phyloP scores from a whole-genome alignment of 2,113 vertebrate genomes.

The Psammodynastes pulverulentus region DNA sequence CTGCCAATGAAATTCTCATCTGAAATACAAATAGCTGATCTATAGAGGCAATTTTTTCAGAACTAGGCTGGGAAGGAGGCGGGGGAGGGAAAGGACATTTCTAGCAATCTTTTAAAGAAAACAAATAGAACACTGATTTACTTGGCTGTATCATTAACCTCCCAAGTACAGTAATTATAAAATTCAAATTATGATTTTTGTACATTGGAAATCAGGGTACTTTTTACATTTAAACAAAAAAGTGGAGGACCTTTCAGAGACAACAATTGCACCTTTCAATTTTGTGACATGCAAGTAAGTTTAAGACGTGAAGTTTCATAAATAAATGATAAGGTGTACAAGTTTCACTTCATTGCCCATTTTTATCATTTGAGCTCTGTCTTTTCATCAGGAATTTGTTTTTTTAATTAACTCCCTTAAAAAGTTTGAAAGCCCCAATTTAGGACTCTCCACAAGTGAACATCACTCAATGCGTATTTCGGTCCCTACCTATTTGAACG shows the following conservation, averaged over 20 bases:
- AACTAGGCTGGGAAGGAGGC: neutral
- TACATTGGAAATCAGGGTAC: neutral
- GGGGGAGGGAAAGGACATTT: neutral
- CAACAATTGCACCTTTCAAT: neutral
- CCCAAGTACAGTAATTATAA: neutral
- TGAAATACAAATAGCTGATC: neutral
- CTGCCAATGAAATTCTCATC: neutral
- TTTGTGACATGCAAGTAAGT: neutral
- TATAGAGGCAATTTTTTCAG: neutral
- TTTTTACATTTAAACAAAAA: neutral
- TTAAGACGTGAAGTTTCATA: neutral
- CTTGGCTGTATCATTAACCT: neutral
- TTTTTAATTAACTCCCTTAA: neutral
- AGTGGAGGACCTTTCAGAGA: neutral
- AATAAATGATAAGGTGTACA: neutral
- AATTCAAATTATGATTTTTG: neutral
- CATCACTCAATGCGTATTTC: neutral
- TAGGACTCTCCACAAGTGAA: neutral
- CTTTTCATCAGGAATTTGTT: neutral
- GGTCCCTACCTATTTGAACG: neutral
- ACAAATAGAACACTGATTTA: neutral
- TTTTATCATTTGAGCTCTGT: neutral
- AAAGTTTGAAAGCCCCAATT: neutral
- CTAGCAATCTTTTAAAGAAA: neutral
- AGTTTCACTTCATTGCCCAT: neutral